phyloP scores from a whole-genome alignment of 2,797 vertebrate genomes.

The Oryzias sinensis region DNA sequence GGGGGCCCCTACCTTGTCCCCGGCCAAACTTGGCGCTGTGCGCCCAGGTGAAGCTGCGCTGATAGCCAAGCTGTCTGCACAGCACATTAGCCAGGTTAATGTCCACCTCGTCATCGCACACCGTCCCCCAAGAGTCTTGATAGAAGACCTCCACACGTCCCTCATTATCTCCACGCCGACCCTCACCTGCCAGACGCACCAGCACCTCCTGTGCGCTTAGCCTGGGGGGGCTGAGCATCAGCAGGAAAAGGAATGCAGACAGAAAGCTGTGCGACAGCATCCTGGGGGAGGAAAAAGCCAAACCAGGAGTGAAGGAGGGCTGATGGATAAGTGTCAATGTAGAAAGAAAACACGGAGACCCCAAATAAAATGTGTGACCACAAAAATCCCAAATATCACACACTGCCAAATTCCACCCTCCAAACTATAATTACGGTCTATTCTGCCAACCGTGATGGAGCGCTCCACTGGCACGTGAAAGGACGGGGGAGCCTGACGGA shows the following conservation, averaged over 20 bases:
- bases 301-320: conserved; percentile 3
- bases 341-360: conserved; percentile 21
- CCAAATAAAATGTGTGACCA: conserved; percentile 48
- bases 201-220: conserved; percentile 48
- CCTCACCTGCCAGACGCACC: conserved; percentile 82
- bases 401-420: conserved; percentile 53
- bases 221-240: conserved; percentile 39
- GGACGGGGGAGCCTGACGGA: conserved; percentile 39
- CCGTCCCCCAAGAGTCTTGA: conserved; percentile 88
- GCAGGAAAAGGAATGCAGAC: conserved; percentile 49
- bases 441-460: conserved; percentile 46
- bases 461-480: conserved; percentile 44
- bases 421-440: conserved; percentile 66
- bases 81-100: conserved; percentile 83
- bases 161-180: conserved; percentile 72
- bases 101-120: conserved; percentile 92
- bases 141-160: conserved; percentile 91
- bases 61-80: conserved; percentile 89
- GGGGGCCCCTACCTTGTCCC: conserved; percentile 82
- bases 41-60: conserved; percentile 87
- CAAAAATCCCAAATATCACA: conserved; percentile 55
- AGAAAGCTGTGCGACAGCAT: conserved; percentile 66
- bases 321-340: conserved; percentile 6
- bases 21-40: conserved; percentile 93
- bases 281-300: conserved; percentile 30